Evolutionary conservation across 2,888 invertebrate genomes (phyloP), one percentile per base, ranked within the genome.

Genomic region (Dryococelus australis): DNA sequence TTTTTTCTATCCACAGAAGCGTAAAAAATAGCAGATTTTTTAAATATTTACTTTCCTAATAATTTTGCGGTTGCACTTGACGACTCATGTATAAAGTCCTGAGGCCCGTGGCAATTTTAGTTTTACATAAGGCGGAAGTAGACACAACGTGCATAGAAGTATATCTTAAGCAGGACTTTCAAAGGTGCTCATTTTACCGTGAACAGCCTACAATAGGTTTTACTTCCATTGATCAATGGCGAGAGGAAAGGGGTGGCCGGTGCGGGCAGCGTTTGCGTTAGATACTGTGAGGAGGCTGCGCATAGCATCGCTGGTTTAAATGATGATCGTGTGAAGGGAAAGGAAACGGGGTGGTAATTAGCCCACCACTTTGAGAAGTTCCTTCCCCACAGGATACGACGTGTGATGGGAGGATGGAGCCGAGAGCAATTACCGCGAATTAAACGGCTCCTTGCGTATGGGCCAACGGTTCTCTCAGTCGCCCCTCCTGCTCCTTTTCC

Each of bases 361-460:
- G 65, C 65, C 65, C 65, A 24, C 65, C 65, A n/a, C 65, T 65
- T 65, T 65, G 65, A 65, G 65, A n/a, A 65, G 65, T 65, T 65
- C 65, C 51, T 65, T 65, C 65, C 65, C 65, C 65, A 65, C 65
- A 65, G 65, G 65, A 65, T 8, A 65, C n/a, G 24, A n/a, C 16
- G 65, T 51, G 51, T 51, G 51, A 51, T 51, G 65, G 65, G n/a
- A n/a, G 65, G 10, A 65, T n/a, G 12, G 65, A 8, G 65, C 20
- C 20, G 65, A 20, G 65, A 65, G 65, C 65, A 65, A 65, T 65
- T 65, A 65, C 20, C n/a, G 65, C 65, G 65, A 65, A 65, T 65
- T 8, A 65, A 65, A 65, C 65, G 65, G 65, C 65, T 65, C 65
- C 65, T 65, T 65, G 65, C 65, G 65, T 65, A 6, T 47, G 16